A percentile compares a stretch with the other conserved stretches of the same genome.
phyloP scores from a whole-genome alignment of 2,888 invertebrate species.

The Alloplasta piceator region DNA sequence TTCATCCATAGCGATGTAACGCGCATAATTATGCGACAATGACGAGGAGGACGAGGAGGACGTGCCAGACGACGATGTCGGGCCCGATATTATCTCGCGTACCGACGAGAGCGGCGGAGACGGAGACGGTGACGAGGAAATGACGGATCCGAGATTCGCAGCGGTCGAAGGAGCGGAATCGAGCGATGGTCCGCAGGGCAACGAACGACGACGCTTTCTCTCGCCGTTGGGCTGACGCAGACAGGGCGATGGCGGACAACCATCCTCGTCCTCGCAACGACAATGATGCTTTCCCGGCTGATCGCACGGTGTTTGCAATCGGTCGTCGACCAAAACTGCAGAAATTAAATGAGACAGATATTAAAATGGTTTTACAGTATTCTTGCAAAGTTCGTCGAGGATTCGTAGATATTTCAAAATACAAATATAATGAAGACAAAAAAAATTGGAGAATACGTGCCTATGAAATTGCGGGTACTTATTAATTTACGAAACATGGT shows the following conservation, averaged over 20 bases:
- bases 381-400: no score
- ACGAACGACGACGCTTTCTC: constrained; percentile 79
- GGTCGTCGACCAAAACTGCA: constrained; percentile 86
- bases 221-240: constrained; percentile 77
- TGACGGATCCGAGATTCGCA: constrained; percentile 44
- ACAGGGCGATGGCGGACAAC: constrained; percentile 81
- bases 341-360: not conserved
- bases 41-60: no score
- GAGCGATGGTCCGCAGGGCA: constrained; percentile 77
- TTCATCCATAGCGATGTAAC: not conserved
- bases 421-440: no score
- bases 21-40: not conserved
- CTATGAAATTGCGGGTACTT: no score
- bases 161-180: constrained; percentile 44
- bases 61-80: not conserved
- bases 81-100: constrained; percentile 30
- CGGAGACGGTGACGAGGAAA: constrained; percentile 30
- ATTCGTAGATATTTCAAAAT: no score
- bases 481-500: no score
- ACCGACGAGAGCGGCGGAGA: constrained; percentile 42
- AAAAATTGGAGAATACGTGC: no score
- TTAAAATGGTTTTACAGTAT: no score
- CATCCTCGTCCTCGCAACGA: constrained; percentile 89
- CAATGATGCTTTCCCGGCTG: constrained; percentile 92
- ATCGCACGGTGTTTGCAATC: constrained; percentile 89